A percentile compares a stretch with the other conserved stretches of the same genome.
Conservation (phyloP, 2,113 vertebrate species). For the Tylochromis polylepis region DNA sequence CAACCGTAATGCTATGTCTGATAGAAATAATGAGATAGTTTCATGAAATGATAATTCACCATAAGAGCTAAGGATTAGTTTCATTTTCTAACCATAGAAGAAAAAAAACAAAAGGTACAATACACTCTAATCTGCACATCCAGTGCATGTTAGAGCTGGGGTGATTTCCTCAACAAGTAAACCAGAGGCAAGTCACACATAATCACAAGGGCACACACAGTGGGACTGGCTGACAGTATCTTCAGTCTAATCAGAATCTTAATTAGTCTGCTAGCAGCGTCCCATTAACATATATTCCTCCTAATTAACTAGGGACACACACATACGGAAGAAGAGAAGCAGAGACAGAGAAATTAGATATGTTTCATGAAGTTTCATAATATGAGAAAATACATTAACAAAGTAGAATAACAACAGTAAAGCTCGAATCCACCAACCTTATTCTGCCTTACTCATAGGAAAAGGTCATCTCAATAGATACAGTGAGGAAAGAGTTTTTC, state of each 20-base stretch:
- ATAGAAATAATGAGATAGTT: background rate
- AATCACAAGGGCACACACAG: conserved; percentile 4
- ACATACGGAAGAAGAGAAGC: background rate
- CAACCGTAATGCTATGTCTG: background rate
- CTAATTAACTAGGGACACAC: conserved; percentile 63
- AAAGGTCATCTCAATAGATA: background rate
- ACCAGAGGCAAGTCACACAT: conserved; percentile 24
- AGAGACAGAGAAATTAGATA: conserved; percentile 27
- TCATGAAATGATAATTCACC: background rate
- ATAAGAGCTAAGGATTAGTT: background rate
- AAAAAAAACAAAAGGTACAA: background rate
- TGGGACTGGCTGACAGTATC: conserved; percentile 58
- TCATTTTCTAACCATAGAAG: background rate
- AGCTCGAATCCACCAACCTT: background rate
- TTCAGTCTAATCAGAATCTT: conserved; percentile 76
- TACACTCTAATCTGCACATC: conserved; percentile 1
- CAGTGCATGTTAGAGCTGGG: background rate
- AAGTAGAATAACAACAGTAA: conserved; percentile 12
- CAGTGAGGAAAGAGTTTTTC: background rate
- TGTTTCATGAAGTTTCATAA: conserved; percentile 44
- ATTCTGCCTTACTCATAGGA: background rate
- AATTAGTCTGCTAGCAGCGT: conserved; percentile 73
- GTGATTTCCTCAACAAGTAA: conserved; percentile 39
- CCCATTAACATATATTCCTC: conserved; percentile 74
- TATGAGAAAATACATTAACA: conserved; percentile 37